phyloP scores from a whole-genome alignment of 2,797 vertebrate genomes.

The Pseudotriccus pelzelni region DNA sequence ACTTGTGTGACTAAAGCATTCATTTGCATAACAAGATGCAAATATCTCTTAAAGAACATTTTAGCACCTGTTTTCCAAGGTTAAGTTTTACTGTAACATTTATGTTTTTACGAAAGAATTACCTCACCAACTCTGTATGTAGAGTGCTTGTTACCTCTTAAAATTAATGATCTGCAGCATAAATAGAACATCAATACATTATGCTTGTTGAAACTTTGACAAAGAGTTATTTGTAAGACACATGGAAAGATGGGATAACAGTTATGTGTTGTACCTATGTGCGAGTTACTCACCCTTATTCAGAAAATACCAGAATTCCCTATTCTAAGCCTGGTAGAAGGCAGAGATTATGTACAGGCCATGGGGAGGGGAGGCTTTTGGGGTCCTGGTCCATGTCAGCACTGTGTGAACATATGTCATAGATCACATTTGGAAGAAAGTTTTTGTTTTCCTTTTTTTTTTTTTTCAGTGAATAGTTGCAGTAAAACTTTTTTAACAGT shows the following conservation, averaged over 20 bases:
- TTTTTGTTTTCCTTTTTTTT: neutral
- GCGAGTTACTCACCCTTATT: neutral
- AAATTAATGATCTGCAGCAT: neutral
- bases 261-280: neutral
- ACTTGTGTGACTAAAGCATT: neutral
- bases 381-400: neutral
- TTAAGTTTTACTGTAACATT: neutral
- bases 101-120: neutral
- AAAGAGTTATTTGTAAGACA: neutral
- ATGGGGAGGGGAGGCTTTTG: neutral
- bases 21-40: neutral
- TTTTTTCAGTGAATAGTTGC: neutral
- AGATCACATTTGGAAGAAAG: neutral
- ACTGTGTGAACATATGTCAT: neutral
- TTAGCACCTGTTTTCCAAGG: neutral
- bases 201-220: neutral
- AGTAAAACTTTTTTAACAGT: neutral
- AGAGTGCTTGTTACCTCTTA: neutral
- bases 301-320: neutral
- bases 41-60: neutral
- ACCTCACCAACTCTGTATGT: neutral
- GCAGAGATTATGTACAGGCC: neutral
- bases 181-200: neutral
- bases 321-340: neutral
- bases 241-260: accelerated